Conservation (phyloP, 30 jellyfish, hydroid and myxozoan species). For the Nemopilema nomurai region DNA sequence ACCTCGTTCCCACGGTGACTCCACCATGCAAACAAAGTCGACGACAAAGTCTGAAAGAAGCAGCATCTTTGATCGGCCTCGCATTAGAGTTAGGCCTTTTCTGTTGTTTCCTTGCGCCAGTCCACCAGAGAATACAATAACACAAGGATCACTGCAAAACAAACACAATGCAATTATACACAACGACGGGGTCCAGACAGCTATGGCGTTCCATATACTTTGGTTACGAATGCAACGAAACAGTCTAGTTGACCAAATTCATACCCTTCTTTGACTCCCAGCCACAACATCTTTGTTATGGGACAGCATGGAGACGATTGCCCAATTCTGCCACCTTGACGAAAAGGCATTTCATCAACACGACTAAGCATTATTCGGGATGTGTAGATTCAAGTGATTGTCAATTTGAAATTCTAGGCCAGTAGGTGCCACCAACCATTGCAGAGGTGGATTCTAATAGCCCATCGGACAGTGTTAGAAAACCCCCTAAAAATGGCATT, state of each 20-base stretch:
- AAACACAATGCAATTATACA: no score
- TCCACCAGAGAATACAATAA: constrained; percentile 88
- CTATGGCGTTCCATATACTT: not conserved
- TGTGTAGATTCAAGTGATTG: no score
- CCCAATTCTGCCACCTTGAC: constrained; percentile 21
- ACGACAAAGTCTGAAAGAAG: constrained; percentile 82
- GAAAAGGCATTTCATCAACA: not conserved
- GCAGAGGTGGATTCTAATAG: no score
- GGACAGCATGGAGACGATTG: constrained; percentile 58
- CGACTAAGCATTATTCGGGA: not conserved
- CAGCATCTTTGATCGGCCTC: constrained; percentile 89
- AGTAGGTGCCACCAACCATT: no score
- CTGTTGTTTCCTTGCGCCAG: constrained; percentile 84
- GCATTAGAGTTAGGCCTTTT: constrained; percentile 86
- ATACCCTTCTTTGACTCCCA: constrained; percentile 81
- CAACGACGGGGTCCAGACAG: no score
- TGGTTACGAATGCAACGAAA: not conserved
- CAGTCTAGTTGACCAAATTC: not conserved
- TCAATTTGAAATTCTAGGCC: no score
- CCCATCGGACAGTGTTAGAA: no score
- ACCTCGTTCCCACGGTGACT: constrained; percentile 87
- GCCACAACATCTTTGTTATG: constrained; percentile 69
- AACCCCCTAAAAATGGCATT: no score
- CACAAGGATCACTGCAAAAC: constrained; percentile 71
- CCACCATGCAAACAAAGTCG: constrained; percentile 72